These are phyloP conservation scores for Stenolophus ochropezus DNA, from an alignment of 2,888 invertebrate species.

Conservation along the genomic window DNA sequence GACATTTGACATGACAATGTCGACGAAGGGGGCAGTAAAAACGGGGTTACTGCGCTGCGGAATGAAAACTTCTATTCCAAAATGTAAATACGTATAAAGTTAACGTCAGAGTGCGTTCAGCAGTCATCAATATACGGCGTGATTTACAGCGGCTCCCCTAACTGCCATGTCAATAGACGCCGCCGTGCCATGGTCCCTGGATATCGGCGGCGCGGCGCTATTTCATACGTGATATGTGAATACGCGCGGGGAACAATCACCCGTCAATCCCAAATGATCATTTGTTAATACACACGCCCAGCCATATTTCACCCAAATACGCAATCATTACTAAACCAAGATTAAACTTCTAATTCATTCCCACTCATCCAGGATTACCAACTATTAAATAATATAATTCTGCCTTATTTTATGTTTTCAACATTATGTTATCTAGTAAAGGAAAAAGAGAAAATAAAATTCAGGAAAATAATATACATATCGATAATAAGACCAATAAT, in stretches of 20 bases:
- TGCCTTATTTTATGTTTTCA: too few species aligned
- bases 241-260: slow-evolving; percentile 1
- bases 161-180: slow-evolving; percentile 50
- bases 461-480: too few species aligned
- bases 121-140: slow-evolving; percentile 57
- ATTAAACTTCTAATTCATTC: too few species aligned
- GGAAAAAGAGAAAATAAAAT: too few species aligned
- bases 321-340: too few species aligned
- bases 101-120: slow-evolving; percentile 49
- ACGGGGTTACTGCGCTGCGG: slow-evolving; percentile 36
- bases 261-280: background rate
- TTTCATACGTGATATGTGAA: slow-evolving; percentile 36
- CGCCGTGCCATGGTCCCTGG: slow-evolving; percentile 16
- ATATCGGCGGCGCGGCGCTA: slow-evolving; percentile 4
- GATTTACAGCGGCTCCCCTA: slow-evolving; percentile 48
- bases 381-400: too few species aligned
- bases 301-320: background rate
- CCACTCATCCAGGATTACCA: too few species aligned
- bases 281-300: background rate
- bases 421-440: too few species aligned
- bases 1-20: slow-evolving; percentile 59
- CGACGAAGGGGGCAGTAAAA: slow-evolving; percentile 46
- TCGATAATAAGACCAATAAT: too few species aligned
- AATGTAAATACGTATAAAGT: slow-evolving; percentile 60
- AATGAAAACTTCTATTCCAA: slow-evolving; percentile 59